Conservation (phyloP, 2,797 vertebrate genomes). For the Cossypha dichroa region DNA sequence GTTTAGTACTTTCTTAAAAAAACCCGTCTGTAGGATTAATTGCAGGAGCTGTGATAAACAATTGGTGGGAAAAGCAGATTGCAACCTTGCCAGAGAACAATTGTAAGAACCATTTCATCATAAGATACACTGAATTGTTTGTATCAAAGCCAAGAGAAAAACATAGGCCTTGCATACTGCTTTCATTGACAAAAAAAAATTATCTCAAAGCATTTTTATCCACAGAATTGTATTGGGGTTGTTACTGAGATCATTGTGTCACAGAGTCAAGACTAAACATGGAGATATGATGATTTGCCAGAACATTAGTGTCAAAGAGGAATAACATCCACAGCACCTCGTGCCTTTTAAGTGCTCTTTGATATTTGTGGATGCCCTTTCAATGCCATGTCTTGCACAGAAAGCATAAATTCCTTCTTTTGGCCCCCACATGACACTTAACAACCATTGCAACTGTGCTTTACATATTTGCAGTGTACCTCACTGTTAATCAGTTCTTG, state of each 20-base stretch:
- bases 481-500: not conserved
- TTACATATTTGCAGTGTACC: not conserved
- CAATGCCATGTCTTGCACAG: not conserved
- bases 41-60: not conserved
- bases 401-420: not conserved
- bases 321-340: not conserved
- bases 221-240: not conserved
- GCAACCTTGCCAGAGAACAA: not conserved
- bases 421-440: not conserved
- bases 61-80: not conserved
- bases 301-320: not conserved
- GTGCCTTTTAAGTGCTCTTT: not conserved
- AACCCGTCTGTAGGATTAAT: not conserved
- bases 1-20: not conserved
- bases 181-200: not conserved
- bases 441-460: not conserved
- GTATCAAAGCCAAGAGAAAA: not conserved
- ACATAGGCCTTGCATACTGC: not conserved
- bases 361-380: not conserved
- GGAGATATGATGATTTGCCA: not conserved
- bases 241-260: not conserved
- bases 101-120: not conserved
- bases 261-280: not conserved
- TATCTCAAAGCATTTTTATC: not conserved
- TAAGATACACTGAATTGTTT: not conserved